phyloP scores from a whole-genome alignment of 2,888 invertebrate species.

The Augochlorella aurata region DNA sequence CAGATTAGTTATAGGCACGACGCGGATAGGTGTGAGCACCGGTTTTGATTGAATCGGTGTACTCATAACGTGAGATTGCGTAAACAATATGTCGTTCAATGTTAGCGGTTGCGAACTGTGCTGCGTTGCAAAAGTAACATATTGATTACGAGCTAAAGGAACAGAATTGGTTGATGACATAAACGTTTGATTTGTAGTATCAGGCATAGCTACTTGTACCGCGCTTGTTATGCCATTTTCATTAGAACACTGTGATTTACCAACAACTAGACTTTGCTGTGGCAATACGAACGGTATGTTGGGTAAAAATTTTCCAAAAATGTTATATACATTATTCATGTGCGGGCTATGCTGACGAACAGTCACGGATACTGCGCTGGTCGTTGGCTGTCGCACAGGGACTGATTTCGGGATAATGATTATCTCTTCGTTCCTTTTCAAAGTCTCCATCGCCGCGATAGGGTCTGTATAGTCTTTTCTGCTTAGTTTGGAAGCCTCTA shows the following conservation, averaged over 20 bases:
- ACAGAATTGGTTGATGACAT: slow-evolving; percentile 15
- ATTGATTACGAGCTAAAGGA: slow-evolving; percentile 49
- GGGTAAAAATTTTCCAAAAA: slow-evolving; percentile 62
- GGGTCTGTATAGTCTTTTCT: slow-evolving; percentile 74
- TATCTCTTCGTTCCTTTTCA: slow-evolving; percentile 76
- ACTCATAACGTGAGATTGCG: slow-evolving; percentile 52
- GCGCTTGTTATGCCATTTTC: slow-evolving; percentile 31
- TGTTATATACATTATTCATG: slow-evolving; percentile 54
- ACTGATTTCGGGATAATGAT: slow-evolving; percentile 75
- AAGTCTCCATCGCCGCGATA: slow-evolving; percentile 70
- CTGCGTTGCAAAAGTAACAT: slow-evolving; percentile 50
- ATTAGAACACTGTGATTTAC: slow-evolving; percentile 40
- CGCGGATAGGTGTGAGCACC: slow-evolving; percentile 74
- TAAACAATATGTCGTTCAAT: slow-evolving; percentile 63
- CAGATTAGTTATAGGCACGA: slow-evolving; percentile 77
- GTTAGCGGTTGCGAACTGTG: slow-evolving; percentile 59
- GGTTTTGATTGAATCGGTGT: slow-evolving; percentile 69
- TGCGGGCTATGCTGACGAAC: slow-evolving; percentile 34
- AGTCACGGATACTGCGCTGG: slow-evolving; percentile 60
- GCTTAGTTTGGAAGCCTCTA: slow-evolving; percentile 70
- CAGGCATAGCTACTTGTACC: slow-evolving; percentile 33
- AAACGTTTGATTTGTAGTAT: slow-evolving; percentile 20
- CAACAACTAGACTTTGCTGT: slow-evolving; percentile 58
- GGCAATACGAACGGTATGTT: slow-evolving; percentile 68
- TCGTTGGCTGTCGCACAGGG: slow-evolving; percentile 52